Evolutionary conservation across 2,888 invertebrate species (phyloP).

Genomic region (Cistogaster globosa): DNA sequence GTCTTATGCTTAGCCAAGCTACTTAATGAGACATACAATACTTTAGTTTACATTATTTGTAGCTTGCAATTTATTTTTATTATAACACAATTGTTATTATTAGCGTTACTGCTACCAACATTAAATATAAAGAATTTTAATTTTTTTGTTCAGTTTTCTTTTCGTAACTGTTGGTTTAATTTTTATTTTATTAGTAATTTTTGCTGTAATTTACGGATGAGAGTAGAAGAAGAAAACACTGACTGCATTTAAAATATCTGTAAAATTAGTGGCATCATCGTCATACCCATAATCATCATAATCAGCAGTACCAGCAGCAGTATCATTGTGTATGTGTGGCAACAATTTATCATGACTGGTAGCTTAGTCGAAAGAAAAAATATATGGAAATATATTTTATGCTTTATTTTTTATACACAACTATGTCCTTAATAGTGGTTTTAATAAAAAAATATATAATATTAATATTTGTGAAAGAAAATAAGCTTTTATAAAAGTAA

Average conservation of each 20-base stretch:
- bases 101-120: slow-evolving; percentile 2
- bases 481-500: too few species aligned
- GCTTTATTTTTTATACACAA: not conserved
- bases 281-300: slow-evolving; percentile 19
- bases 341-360: slow-evolving; percentile 60
- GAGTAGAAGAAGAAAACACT: not conserved
- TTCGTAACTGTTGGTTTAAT: slow-evolving; percentile 8
- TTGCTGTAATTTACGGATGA: slow-evolving; percentile 31
- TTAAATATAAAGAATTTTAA: slow-evolving; percentile 1
- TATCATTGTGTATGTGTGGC: not conserved
- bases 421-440: slow-evolving; percentile 43
- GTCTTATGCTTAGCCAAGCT: slow-evolving; percentile 65
- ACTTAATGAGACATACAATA: slow-evolving; percentile 71
- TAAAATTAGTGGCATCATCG: slow-evolving; percentile 31
- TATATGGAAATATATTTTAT: slow-evolving; percentile 14
- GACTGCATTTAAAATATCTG: slow-evolving; percentile 23
- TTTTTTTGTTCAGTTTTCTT: slow-evolving; percentile 11
- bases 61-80: slow-evolving; percentile 62
- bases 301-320: slow-evolving; percentile 17
- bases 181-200: slow-evolving; percentile 41
- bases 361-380: slow-evolving; percentile 47
- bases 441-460: not conserved
- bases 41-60: slow-evolving; percentile 11
- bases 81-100: slow-evolving; percentile 43
- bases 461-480: too few species aligned